phyloP scores from a whole-genome alignment of 2,888 invertebrate genomes.

The Emmelina monodactyla region DNA sequence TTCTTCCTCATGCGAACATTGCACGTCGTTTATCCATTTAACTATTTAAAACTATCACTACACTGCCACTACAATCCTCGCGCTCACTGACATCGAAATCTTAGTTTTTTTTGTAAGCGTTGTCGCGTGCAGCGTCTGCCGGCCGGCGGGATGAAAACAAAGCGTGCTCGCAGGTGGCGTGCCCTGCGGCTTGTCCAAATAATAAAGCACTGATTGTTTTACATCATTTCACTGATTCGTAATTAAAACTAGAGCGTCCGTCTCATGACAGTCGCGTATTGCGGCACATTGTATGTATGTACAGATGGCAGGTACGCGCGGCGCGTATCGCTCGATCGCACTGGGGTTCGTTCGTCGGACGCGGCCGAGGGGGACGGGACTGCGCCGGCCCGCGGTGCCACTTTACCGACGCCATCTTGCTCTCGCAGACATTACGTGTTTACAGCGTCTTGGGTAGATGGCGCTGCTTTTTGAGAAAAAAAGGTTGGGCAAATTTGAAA shows the following conservation, averaged over 20 bases:
- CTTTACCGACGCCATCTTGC: constrained; percentile 23
- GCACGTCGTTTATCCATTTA: constrained; percentile 61
- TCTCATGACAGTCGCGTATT: constrained; percentile 48
- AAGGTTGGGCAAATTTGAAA: too few species aligned
- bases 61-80: constrained; percentile 54
- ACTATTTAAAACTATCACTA: constrained; percentile 60
- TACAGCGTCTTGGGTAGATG: constrained; percentile 4
- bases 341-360: constrained; percentile 35
- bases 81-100: constrained; percentile 55
- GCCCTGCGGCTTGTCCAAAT: constrained; percentile 65
- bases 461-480: constrained; percentile 25
- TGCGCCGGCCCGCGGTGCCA: constrained; percentile 22
- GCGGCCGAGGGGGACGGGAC: constrained; percentile 24
- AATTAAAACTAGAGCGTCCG: constrained; percentile 39
- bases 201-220: constrained; percentile 68
- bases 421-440: constrained; percentile 13
- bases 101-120: constrained; percentile 43
- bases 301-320: constrained; percentile 37
- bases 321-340: constrained; percentile 57
- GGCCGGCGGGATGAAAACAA: constrained; percentile 70
- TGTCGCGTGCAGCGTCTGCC: constrained; percentile 69
- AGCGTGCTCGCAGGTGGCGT: constrained; percentile 55
- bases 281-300: constrained; percentile 35
- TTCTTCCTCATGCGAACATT: constrained; percentile 69
- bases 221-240: constrained; percentile 62